These are phyloP conservation scores for Scaptodrosophila latifasciaeformis DNA, from an alignment of 2,888 invertebrate genomes.

Conservation along the genomic window DNA sequence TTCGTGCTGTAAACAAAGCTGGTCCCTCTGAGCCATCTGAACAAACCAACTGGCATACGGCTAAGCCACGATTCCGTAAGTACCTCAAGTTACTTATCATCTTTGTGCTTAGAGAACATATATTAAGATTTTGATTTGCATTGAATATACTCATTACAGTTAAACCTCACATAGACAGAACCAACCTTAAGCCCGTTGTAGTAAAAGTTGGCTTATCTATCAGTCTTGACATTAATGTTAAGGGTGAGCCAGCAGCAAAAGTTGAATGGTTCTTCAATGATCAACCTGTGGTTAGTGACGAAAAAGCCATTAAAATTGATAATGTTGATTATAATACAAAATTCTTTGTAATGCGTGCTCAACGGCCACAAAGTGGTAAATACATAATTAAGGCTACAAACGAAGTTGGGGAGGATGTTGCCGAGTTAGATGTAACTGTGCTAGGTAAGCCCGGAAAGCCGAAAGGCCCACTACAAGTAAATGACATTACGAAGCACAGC, in stretches of 20 bases:
- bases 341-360: slow-evolving; percentile 88
- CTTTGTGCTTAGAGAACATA: too few relatives aligned
- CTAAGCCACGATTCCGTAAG: slow-evolving; percentile 91
- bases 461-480: slow-evolving; percentile 90
- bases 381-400: slow-evolving; percentile 94
- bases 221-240: slow-evolving; percentile 89
- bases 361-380: slow-evolving; percentile 88
- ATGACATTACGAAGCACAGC: slow-evolving; percentile 92
- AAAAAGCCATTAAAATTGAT: slow-evolving; percentile 81
- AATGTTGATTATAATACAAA: slow-evolving; percentile 94
- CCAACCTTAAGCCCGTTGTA: slow-evolving; percentile 87
- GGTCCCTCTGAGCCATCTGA: slow-evolving; percentile 95
- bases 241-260: slow-evolving; percentile 95
- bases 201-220: slow-evolving; percentile 93
- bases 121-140: too few relatives aligned
- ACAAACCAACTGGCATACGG: slow-evolving; percentile 93
- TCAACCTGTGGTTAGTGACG: slow-evolving; percentile 79
- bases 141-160: slow-evolving; percentile 78
- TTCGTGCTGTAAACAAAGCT: slow-evolving; percentile 96
- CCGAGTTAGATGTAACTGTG: slow-evolving; percentile 91
- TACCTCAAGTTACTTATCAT: too few relatives aligned
- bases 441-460: slow-evolving; percentile 87
- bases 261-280: slow-evolving; percentile 92
- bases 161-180: slow-evolving; percentile 95
- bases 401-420: slow-evolving; percentile 93